Evolutionary conservation across 2,888 invertebrate genomes (phyloP), one percentile per base, ranked within the genome.

Genomic region (Esperia sulphurella): DNA sequence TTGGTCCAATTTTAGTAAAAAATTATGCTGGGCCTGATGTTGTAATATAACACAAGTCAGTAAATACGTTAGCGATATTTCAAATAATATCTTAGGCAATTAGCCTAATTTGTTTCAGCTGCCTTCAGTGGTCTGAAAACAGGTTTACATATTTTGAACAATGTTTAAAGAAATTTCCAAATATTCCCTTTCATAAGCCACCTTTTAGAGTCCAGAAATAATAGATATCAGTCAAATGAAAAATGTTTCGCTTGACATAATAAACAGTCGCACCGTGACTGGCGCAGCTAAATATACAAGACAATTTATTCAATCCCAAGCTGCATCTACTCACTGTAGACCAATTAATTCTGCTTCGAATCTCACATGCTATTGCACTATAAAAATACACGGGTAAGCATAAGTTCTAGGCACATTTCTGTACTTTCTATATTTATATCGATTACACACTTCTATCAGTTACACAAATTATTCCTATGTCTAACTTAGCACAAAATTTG

Each of bases 331-430:
- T 42, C 14, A 42, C 47, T 37, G 43, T 48, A n/a, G 10, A 13
- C 13, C 21, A 21, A 5, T 31, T 33, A 46, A 46, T 67, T 71
- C 65, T 78, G 79, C 82, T 78, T 71, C 81, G 79, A 83, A 84
- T 71, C 75, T 73, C 62, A 67, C 68, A 78, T 53, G 60, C 72
- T 77, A 80, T 79, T 84, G 83, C 81, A 77, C 86, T 87, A 85
- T 83, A 86, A 86, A 87, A 86, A 88, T 86, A 88, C 83, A 79
- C 55, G 70, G 72, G 57, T 84, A 86, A 88, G 86, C 87, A 86
- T 81, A 84, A 65, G 72, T 79, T 85, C 87, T 88, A 88, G 87
- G 87, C 88, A 88, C 88, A 82, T 78, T 75, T 82, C 85, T 88
- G 88, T 77, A 86, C 83, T 84, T 65, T 83, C 77, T 84, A 83